phyloP scores from a whole-genome alignment of 2,888 invertebrate genomes.

The Poecilus cupreus region DNA sequence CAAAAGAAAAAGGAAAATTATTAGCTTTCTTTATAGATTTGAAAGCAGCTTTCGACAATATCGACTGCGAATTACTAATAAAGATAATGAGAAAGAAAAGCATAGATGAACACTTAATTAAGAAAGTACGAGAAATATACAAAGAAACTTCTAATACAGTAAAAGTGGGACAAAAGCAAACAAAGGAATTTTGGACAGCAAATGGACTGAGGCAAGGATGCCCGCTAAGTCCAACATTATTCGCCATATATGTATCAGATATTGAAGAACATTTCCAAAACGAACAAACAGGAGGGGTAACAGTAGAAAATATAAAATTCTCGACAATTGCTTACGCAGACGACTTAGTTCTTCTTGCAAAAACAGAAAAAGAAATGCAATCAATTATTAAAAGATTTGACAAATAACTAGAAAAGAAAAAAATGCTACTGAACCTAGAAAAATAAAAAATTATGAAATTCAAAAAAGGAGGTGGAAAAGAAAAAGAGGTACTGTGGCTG shows the following conservation, averaged over 20 bases:
- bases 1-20: neutral
- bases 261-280: neutral
- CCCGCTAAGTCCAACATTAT: neutral
- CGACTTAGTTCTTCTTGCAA: neutral
- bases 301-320: neutral
- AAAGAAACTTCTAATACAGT: neutral
- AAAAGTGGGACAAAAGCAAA: neutral
- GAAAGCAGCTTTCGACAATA: neutral
- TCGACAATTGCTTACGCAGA: neutral
- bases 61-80: neutral
- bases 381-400: slow-evolving; percentile 1
- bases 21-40: neutral
- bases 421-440: slow-evolving; percentile 55
- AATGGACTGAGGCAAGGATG: neutral
- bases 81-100: neutral
- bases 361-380: neutral
- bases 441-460: slow-evolving; percentile 60
- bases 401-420: slow-evolving; percentile 24
- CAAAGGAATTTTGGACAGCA: neutral
- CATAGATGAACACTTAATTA: neutral
- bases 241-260: neutral
- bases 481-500: slow-evolving; percentile 31
- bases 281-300: neutral
- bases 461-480: slow-evolving; percentile 53
- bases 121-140: neutral